Evolutionary conservation across 2,797 vertebrate genomes (phyloP).

Genomic region (Tachyglossus aculeatus): DNA sequence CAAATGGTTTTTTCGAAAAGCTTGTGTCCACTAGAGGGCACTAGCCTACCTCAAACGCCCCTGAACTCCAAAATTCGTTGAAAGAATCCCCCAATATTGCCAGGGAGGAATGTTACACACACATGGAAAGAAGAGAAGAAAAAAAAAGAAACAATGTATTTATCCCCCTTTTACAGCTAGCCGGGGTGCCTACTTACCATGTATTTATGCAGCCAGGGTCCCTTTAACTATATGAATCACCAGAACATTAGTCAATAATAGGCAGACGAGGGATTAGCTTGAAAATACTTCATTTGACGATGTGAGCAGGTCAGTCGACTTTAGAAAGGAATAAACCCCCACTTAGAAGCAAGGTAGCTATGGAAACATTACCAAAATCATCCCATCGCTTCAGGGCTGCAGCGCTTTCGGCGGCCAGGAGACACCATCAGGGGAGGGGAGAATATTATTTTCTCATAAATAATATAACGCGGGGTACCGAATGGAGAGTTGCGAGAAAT

Average conservation of each 20-base stretch:
- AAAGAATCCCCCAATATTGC: constrained; percentile 41
- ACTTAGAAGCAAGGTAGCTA: constrained; percentile 79
- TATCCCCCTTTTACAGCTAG: constrained; percentile 39
- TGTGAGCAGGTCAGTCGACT: constrained; percentile 68
- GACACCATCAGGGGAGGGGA: constrained; percentile 70
- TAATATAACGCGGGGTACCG: constrained; percentile 73
- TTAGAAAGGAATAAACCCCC: constrained; percentile 77
- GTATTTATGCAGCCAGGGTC: constrained; percentile 57
- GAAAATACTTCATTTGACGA: constrained; percentile 51
- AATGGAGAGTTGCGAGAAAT: constrained; percentile 66
- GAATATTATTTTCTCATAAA: constrained; percentile 79
- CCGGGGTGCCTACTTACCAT: constrained; percentile 37
- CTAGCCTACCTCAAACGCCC: constrained; percentile 63
- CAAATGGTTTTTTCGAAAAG: no score
- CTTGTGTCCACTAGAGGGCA: constrained; percentile 74
- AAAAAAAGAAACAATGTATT: constrained; percentile 42
- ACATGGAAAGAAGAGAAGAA: constrained; percentile 35
- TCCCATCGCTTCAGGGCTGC: constrained; percentile 74
- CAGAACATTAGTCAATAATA: constrained; percentile 54
- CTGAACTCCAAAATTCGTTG: not conserved
- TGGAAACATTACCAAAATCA: constrained; percentile 81
- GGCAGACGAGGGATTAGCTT: constrained; percentile 58
- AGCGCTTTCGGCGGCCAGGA: constrained; percentile 66
- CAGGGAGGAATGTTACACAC: constrained; percentile 55
- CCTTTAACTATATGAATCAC: constrained; percentile 59